Base-by-base conservation (phyloP, 2,888 invertebrate species). In the Drosophila affinis region DNA sequence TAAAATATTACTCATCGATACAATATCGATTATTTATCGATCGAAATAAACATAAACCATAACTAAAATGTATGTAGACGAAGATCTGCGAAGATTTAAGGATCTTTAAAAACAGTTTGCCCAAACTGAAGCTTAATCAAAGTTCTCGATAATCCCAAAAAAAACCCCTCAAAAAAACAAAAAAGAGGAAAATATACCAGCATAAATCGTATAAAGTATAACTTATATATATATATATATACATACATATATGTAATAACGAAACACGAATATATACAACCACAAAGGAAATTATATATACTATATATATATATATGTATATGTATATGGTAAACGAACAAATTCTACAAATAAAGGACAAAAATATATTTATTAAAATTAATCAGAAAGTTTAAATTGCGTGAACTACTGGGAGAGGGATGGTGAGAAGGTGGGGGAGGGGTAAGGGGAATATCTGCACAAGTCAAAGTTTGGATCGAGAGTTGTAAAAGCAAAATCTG, bases 291-390 rank as follows among this genome's bases (percentile, higher is more conserved):
- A 78, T 72, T 54, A 70, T 58, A 51, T 48, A 62, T 51, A 73
- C 46, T 49, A 72, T 61, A 58, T 62, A 67, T 69, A 80, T 62
- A 78, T 72, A 78, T 60, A 75, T 59, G n/a, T 34, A 76, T 49
- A 72, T 61, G 58, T 62, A 63, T 57, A 71, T 52, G 75, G 67
- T 53, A 76, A 72, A 76, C 62, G 64, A 48, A 70, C 51, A 85
- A 82, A 77, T 76, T 85, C 83, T 79, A 74, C 70, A 77, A 87
- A 87, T 83, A 82, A 82, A 82, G 81, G 81, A 85, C 51, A 65
- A 87, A 65, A 87, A 87, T 82, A 87, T 87, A 82, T 82, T 82
- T 82, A 82, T 77, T 87, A 87, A 72, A 64, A 73, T 51, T 73
- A 73, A 62, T 39, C 57, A 73, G 47, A 55, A 64, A 63, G 47